Evolutionary conservation across 2,113 vertebrate species (phyloP).

Genomic region (Xiphophorus couchianus): DNA sequence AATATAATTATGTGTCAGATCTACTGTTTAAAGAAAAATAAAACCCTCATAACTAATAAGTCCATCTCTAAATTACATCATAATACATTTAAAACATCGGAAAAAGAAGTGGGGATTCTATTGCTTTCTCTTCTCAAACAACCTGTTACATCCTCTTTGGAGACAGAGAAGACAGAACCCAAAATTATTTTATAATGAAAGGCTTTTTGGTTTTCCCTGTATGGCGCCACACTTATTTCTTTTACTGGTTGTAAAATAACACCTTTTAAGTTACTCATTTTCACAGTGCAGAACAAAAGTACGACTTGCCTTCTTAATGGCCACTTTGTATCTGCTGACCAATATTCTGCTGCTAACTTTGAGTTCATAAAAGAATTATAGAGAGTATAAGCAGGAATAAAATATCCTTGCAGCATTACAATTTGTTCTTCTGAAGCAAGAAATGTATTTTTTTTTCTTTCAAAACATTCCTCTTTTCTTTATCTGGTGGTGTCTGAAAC

Average conservation of each 20-base stretch:
- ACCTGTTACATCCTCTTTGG: background rate
- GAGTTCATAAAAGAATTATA: constrained; percentile 10
- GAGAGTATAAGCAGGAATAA: background rate
- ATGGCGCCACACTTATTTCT: background rate
- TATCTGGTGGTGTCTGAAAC: background rate
- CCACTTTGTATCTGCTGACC: constrained; percentile 5
- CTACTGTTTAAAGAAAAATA: background rate
- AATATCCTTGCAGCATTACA: constrained; percentile 1
- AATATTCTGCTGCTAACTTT: constrained; percentile 16
- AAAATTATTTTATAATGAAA: constrained; percentile 30
- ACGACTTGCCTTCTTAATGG: constrained; percentile 15
- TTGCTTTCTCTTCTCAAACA: background rate
- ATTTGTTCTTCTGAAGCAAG: constrained; percentile 1
- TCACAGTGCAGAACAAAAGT: constrained; percentile 3
- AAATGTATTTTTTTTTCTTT: background rate
- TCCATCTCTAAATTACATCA: too few relatives aligned
- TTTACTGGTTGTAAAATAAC: constrained; percentile 16
- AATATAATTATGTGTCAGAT: too few relatives aligned
- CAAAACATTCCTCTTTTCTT: background rate
- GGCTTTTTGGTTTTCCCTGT: constrained; percentile 14
- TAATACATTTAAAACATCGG: background rate
- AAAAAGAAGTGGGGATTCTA: background rate
- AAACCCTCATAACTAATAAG: background rate
- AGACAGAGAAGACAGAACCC: background rate
- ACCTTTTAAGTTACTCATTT: constrained; percentile 19